Evolutionary conservation across 2,797 vertebrate genomes (phyloP), one percentile per base, ranked within the genome.

Genomic region (Ceyx erithaca): DNA sequence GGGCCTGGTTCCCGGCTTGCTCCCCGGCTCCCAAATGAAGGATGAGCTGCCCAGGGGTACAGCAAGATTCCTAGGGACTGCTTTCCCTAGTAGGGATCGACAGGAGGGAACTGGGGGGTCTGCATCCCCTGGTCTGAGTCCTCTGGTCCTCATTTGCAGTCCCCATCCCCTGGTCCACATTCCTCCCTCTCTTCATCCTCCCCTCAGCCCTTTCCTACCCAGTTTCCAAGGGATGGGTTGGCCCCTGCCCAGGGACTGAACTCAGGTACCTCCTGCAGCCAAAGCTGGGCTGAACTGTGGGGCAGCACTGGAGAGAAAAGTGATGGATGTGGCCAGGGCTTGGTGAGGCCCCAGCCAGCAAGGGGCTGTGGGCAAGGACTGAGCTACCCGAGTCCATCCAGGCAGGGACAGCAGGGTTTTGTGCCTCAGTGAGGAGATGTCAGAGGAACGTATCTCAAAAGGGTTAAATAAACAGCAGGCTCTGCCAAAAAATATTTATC

Each of bases 401-500:
- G 75, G 40, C 73, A 75, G 88, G 28, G 18, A 67, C 41, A 41
- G 45, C 19, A 0, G 3, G 20, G 31, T 22, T 84, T 76, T 79
- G 82, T 67, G 79, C 48, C 52, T 86, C 46, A 37, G 48, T 6
- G 22, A 75, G 63, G 62, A 16, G 23, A 66, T 83, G 43, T 51
- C 46, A 70, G 54, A 61, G 57, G 18, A 5, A 23, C 31, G 11
- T 13, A 41, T 41, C 55, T 64, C 30, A 28, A 80, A 95, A 81
- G 90, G 84, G 91, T 96, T 96, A 96, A 96, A 91, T 78, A 93
- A 96, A 92, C 87, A 94, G n/a, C 3, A 13, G n/a, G 8, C 17
- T 77, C 35, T 1, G 17, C 78, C 62, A 90, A 81, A 93, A 83
- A 89, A 66, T 93, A 84, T 91, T 85, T 81, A 67, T 90, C 94